Percentiles rank a stretch among this genome's conserved stretches.
Conservation (phyloP, 1,140 invertebrate species). For the Caenorhabditis tropicalis region DNA sequence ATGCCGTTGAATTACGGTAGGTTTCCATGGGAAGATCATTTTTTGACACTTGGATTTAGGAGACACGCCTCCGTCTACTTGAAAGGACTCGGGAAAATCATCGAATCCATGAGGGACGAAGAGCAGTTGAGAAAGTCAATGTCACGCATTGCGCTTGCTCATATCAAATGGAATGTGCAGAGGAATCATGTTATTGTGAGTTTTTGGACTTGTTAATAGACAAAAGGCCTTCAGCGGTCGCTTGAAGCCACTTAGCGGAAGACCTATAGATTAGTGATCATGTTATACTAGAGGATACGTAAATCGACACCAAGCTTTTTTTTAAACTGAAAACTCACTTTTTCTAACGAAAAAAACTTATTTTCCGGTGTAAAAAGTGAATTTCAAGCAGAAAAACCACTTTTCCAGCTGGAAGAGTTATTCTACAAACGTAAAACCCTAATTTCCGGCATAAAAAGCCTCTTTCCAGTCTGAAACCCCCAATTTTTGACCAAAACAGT, state of each 20-base stretch:
- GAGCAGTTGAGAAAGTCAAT: conserved; percentile 54
- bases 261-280: no score
- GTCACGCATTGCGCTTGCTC: conserved; percentile 61
- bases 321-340: no score
- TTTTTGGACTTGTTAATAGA: not conserved
- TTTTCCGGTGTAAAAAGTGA: not conserved
- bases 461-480: no score
- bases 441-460: no score
- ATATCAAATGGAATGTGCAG: conserved; percentile 66
- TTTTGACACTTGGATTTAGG: not conserved
- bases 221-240: no score
- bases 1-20: conserved; percentile 59
- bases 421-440: no score
- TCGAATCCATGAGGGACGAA: conserved; percentile 64
- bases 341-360: no score
- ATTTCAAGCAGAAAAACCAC: no score
- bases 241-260: no score
- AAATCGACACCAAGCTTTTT: no score
- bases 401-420: no score
- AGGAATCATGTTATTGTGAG: conserved; percentile 63
- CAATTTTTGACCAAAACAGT: not conserved
- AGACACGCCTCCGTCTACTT: conserved; percentile 60
- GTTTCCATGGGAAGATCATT: not conserved
- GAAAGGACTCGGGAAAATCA: conserved; percentile 62
- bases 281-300: no score